These are phyloP conservation scores for Limnephilus marmoratus DNA, from an alignment of 2,888 invertebrate genomes.

Conservation along the genomic window DNA sequence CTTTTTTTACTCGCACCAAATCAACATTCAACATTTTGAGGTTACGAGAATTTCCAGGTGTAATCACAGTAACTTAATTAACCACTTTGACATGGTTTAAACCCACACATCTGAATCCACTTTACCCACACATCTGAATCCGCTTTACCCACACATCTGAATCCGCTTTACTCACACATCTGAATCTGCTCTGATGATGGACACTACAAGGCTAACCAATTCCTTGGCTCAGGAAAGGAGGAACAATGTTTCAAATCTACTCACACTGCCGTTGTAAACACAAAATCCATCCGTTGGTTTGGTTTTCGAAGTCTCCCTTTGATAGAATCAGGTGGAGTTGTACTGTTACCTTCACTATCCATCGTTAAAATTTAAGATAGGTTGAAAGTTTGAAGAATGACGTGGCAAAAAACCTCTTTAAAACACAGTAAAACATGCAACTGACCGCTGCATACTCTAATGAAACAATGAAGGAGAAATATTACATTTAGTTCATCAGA, in stretches of 20 bases:
- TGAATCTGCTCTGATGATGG: too few relatives aligned
- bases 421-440: not conserved
- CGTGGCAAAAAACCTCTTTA: not conserved
- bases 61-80: too few relatives aligned
- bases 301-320: not conserved
- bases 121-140: too few relatives aligned
- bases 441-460: not conserved
- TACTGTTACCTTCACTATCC: not conserved
- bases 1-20: not conserved
- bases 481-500: not conserved
- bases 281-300: not conserved
- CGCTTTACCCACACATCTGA: too few relatives aligned
- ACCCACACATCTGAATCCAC: too few relatives aligned
- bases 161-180: too few relatives aligned
- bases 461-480: not conserved
- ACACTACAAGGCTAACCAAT: not conserved
- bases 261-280: not conserved
- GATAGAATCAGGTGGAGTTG: not conserved
- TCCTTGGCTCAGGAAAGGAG: not conserved
- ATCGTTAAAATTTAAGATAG: not conserved
- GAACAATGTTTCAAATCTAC: not conserved
- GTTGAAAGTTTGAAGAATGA: not conserved
- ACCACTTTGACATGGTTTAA: too few relatives aligned
- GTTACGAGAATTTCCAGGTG: not conserved
- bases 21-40: not conserved